phyloP scores from a whole-genome alignment of 2,888 invertebrate species.

The Mycalesis mineus region DNA sequence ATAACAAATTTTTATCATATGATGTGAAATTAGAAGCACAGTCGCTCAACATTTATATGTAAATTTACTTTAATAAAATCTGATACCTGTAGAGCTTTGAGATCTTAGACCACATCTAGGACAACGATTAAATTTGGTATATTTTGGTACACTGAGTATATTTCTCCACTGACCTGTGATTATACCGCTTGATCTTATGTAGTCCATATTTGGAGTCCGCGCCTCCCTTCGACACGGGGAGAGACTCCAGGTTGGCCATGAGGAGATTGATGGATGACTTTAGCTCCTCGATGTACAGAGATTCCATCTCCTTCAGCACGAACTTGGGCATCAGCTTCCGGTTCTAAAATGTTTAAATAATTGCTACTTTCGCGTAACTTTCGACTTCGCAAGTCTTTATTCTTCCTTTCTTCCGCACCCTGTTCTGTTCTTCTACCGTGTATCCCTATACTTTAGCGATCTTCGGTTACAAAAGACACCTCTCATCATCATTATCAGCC shows the following conservation, averaged over 20 bases:
- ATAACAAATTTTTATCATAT: too few relatives aligned
- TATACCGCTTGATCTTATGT: constrained; percentile 98
- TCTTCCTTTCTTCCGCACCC: too few relatives aligned
- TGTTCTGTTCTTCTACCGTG: too few relatives aligned
- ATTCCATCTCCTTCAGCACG: constrained; percentile 99
- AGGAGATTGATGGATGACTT: constrained; percentile 98
- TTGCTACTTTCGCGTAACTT: background rate
- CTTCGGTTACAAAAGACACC: too few relatives aligned
- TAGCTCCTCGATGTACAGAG: constrained; percentile 98
- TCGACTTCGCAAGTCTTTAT: background rate
- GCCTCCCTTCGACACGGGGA: constrained; percentile 98
- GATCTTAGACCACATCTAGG: too few relatives aligned
- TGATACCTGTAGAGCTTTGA: too few relatives aligned
- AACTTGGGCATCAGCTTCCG: constrained; percentile 99
- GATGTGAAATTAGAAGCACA: too few relatives aligned
- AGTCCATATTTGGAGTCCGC: constrained; percentile 98
- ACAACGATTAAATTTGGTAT: background rate
- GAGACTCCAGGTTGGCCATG: constrained; percentile 99
- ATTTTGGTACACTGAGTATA: too few relatives aligned
- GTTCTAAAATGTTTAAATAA: constrained; percentile 78
- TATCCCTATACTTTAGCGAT: too few relatives aligned
- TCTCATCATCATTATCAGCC: too few relatives aligned
- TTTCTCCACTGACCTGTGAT: constrained; percentile 89
- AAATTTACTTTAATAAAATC: too few relatives aligned
- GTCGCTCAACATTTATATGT: too few relatives aligned